These are phyloP conservation scores for Guaruba guarouba DNA, from an alignment of 2,113 vertebrate species.

Conservation along the genomic window DNA sequence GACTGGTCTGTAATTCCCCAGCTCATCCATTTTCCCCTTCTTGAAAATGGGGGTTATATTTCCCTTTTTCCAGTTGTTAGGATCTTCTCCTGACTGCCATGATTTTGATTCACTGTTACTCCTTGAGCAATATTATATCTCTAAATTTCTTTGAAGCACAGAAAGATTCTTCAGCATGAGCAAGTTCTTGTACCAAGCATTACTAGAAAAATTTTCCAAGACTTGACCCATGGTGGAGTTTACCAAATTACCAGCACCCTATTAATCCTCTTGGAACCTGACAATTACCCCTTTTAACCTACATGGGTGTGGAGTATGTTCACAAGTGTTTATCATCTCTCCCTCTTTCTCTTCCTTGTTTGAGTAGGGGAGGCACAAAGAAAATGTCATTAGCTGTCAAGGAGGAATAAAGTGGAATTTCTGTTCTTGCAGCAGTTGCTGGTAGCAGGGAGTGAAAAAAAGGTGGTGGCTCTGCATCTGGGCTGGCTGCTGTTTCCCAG, in stretches of 20 bases:
- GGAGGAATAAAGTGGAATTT: not conserved
- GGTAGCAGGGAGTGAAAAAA: not conserved
- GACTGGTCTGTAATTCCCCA: too few species aligned
- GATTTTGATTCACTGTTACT: not conserved
- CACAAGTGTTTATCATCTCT: not conserved
- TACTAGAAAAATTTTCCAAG: not conserved
- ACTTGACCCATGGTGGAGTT: not conserved
- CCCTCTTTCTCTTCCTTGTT: not conserved
- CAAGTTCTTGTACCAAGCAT: not conserved
- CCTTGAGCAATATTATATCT: not conserved
- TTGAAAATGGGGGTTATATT: too few species aligned
- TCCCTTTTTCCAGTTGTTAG: too few species aligned
- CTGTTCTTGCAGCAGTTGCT: not conserved
- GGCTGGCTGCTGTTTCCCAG: not conserved
- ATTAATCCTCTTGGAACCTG: not conserved
- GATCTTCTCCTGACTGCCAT: too few species aligned
- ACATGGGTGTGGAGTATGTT: not conserved
- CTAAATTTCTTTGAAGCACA: not conserved
- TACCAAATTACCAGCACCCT: not conserved
- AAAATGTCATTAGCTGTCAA: not conserved
- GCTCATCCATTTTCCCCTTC: too few species aligned
- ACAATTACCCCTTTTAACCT: not conserved
- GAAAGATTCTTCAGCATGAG: not conserved
- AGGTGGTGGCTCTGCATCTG: not conserved
- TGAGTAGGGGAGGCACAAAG: not conserved